Evolutionary conservation across 2,113 vertebrate species (phyloP).

Genomic region (Grammomys dolichurus): DNA sequence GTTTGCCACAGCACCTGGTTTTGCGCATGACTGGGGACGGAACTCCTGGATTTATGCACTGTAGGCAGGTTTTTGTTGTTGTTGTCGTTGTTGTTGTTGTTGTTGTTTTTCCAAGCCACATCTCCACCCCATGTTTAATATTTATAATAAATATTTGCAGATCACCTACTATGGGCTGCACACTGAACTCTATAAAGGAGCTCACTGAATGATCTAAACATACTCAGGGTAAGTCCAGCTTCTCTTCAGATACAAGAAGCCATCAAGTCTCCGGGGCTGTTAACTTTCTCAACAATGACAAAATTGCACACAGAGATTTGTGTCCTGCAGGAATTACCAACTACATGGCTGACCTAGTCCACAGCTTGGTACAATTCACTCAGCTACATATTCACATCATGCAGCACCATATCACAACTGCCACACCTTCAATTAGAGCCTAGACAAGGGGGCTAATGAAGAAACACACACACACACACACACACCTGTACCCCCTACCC

Average conservation of each 20-base stretch:
- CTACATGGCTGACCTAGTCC: background rate
- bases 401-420: background rate
- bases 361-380: background rate
- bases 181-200: background rate
- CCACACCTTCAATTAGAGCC: background rate
- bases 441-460: background rate
- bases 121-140: background rate
- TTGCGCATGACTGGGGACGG: background rate
- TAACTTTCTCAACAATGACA: conserved; percentile 1
- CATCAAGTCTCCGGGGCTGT: background rate
- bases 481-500: background rate
- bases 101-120: background rate
- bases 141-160: background rate
- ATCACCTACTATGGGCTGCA: background rate
- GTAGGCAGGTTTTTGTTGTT: background rate
- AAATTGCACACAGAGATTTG: conserved; percentile 1
- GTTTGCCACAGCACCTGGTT: background rate
- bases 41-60: background rate
- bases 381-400: background rate
- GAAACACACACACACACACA: background rate
- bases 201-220: background rate
- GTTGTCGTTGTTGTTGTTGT: no score
- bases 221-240: background rate
- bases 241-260: background rate
- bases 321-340: conserved; percentile 34